Percentiles rank a stretch among this genome's conserved stretches.
Evolutionary conservation across 2,797 vertebrate genomes (phyloP).

Genomic region (Propithecus deckenii): DNA sequence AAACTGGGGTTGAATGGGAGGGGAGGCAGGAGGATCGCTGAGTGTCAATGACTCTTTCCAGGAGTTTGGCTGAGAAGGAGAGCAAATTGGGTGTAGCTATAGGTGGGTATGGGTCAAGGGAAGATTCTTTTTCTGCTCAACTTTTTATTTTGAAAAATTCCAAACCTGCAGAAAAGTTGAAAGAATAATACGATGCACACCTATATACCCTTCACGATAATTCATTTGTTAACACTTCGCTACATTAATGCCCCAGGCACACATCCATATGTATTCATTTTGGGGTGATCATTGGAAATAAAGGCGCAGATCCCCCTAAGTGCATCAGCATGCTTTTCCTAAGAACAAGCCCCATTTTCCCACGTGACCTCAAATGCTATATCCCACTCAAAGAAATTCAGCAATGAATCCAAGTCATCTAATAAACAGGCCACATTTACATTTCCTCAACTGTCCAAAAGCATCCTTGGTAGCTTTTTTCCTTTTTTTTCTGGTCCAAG

Average conservation of each 20-base stretch:
- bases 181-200: not conserved
- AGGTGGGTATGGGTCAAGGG: not conserved
- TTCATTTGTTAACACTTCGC: not conserved
- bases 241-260: not conserved
- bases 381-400: not conserved
- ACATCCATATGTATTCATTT: not conserved
- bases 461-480: not conserved
- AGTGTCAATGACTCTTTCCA: not conserved
- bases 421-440: not conserved
- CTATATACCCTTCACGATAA: not conserved
- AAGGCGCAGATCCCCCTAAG: not conserved
- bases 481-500: not conserved
- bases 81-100: not conserved
- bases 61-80: not conserved
- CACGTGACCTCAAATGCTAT: not conserved
- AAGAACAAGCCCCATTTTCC: not conserved
- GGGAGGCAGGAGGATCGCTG: accelerated
- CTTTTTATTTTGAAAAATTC: not conserved
- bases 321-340: not conserved
- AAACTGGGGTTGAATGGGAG: not conserved
- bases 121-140: not conserved
- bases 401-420: not conserved
- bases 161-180: not conserved
- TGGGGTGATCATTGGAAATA: not conserved
- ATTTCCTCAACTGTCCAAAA: not conserved